Evolutionary conservation across 2,888 invertebrate genomes (phyloP).

Genomic region (Cheilosia vernalis): DNA sequence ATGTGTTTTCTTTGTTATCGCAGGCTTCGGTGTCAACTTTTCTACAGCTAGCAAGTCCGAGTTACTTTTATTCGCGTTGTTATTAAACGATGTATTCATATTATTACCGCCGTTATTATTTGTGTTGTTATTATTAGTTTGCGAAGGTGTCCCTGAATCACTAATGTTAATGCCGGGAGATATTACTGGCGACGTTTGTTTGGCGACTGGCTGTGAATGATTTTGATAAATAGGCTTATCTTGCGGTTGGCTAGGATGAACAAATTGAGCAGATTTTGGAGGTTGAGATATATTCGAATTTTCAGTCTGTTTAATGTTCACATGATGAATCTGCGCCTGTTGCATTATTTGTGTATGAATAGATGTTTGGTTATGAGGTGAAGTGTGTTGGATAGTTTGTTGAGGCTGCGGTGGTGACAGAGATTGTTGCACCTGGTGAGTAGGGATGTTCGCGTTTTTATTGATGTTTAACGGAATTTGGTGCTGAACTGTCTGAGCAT

Average conservation of each 20-base stretch:
- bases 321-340: constrained; percentile 76
- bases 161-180: constrained; percentile 53
- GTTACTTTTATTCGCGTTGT: constrained; percentile 60
- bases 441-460: constrained; percentile 78
- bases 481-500: constrained; percentile 80
- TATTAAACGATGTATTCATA: constrained; percentile 63
- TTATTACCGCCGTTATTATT: constrained; percentile 69
- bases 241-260: constrained; percentile 61
- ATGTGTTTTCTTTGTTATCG: constrained; percentile 86
- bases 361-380: constrained; percentile 47
- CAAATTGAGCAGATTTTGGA: constrained; percentile 58
- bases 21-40: constrained; percentile 85
- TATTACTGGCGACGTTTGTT: constrained; percentile 63
- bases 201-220: constrained; percentile 47
- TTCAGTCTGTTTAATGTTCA: constrained; percentile 76
- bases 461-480: constrained; percentile 78
- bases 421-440: constrained; percentile 81
- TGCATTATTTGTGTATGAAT: constrained; percentile 56
- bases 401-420: constrained; percentile 79
- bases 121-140: constrained; percentile 43
- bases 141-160: constrained; percentile 42
- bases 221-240: constrained; percentile 66
- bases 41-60: constrained; percentile 83
- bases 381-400: constrained; percentile 77
- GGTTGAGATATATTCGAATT: constrained; percentile 72